Evolutionary conservation across 2,888 invertebrate species (phyloP), one percentile per base, ranked within the genome.

Genomic region (Agrochola circellaris): DNA sequence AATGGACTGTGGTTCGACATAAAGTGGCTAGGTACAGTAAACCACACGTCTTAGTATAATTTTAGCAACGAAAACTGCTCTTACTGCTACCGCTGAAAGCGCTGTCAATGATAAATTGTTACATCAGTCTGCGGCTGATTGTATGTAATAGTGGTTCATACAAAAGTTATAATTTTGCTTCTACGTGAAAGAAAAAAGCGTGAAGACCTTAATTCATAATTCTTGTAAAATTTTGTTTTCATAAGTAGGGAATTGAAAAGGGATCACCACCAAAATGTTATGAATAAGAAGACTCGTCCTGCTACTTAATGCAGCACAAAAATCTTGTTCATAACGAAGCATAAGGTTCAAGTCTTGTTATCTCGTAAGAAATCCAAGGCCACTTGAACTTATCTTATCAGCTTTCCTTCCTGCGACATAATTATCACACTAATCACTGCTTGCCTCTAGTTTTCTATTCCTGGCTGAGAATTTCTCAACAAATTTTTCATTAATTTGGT

Each of bases 341-440:
- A n/a, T 9, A 42, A 30, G 8, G 13, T 30, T 62, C 30, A 61
- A 30, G 20, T 26, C 17, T 15, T 45, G 17, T 74, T 48, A 48
- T 38, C 26, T 65, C 9, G 15, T 30, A 65, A 51, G 9, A 34
- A 51, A 48, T 13, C 42, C 23, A 56, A 38, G 20, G 6, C 23
- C 11, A 38, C n/a, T n/a, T 30, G 8, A 20, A 45, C 45, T 73
- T 80, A 68, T 64, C 83, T 64, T 78, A 76, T 51, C n/a, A 73
- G 45, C 70, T 82, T 83, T 83, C 82, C 15, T 79, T 74, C 67
- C 79, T 64, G 71, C 68, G 48, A 67, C 51, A 34, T 71, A 67
- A 68, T 78, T 60, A 70, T 62, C 38, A 26, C 42, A 42, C 65
- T 62, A 68, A 56, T 73, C 30, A 60, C 26, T 42, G 15, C 54